Evolutionary conservation across 2,888 invertebrate species (phyloP).

Genomic region (Epirrhoe alternata): DNA sequence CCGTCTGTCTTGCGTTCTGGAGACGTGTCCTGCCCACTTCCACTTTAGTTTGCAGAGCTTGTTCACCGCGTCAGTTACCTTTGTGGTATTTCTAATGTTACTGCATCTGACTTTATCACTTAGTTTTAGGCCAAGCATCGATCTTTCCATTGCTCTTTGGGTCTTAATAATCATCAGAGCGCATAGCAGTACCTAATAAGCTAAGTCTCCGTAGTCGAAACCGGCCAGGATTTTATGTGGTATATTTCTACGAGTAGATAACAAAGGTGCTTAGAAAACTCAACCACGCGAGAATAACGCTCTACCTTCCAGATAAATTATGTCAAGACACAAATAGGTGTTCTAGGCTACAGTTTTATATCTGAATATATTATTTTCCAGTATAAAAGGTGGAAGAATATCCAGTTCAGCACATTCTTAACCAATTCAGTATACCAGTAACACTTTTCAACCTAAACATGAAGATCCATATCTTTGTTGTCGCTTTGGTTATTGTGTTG

Average conservation of each 20-base stretch:
- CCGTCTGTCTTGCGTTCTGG: no score
- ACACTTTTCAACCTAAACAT: slow-evolving; percentile 24
- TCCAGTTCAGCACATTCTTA: slow-evolving; percentile 27
- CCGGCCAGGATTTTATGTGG: no score
- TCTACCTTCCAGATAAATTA: slow-evolving; percentile 15
- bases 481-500: slow-evolving; percentile 19
- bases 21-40: no score
- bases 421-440: slow-evolving; percentile 6
- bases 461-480: slow-evolving; percentile 30
- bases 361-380: slow-evolving; percentile 34
- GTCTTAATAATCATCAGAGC: no score
- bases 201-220: no score
- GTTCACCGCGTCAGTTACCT: no score
- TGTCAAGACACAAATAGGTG: slow-evolving; percentile 22
- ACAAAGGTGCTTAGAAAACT: slow-evolving; percentile 16
- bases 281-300: slow-evolving; percentile 25
- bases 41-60: no score
- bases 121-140: no score
- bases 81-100: no score
- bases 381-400: slow-evolving; percentile 33
- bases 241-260: not conserved
- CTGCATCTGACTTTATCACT: no score
- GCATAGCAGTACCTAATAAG: no score
- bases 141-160: no score
- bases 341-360: slow-evolving; percentile 12